Base-by-base conservation (phyloP, 2,797 vertebrate genomes). In the Oryzias sinensis region DNA sequence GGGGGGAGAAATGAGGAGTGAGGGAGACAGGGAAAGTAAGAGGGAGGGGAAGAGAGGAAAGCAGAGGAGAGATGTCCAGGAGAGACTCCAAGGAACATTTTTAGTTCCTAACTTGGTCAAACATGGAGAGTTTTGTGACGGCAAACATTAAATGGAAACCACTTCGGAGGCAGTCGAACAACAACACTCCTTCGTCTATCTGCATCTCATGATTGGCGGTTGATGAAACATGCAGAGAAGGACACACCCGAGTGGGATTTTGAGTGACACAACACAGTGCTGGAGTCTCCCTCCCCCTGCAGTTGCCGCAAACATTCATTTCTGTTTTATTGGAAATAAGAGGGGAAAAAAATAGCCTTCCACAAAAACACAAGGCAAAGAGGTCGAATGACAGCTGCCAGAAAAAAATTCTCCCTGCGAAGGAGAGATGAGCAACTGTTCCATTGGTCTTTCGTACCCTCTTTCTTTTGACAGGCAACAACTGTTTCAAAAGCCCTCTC, bases 381-480 rank as follows among this genome's bases (percentile, higher is more conserved):
- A 70, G 70, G 60, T 69, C 70, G 49, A 76, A 76, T 65, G 81
- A 79, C 95, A 96, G 95, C 94, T 97, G 96, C 93, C 76, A 80
- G 72, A 68, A 88, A 37, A 37, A 55, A 84, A 88, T 85, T 94
- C 91, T 93, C 82, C 91, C 90, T 87, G 91, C 84, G 24, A 68
- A 25, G 49, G 79, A 76, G 67, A 53, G 72, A 84, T 72, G 77
- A 92, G 91, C 95, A 96, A 95, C 93, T 95, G 95, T 90, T 93
- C 85, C 70, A 74, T 56, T 49, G 69, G 57, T 87, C 77, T 84
- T 65, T 77, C 56, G 73, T 53, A 82, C 78, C 69, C 87, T 20
- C 66, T 65, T 84, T 70, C 79, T 80, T 77, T 85, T 87, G 86
- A 89, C 76, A 77, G 74, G 76, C 79, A 81, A 91, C 92, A 93